Percentiles rank a stretch among this genome's conserved stretches.
These are phyloP conservation scores for Tragelaphus eurycerus DNA, from an alignment of 2,797 vertebrate genomes.

Conservation along the genomic window DNA sequence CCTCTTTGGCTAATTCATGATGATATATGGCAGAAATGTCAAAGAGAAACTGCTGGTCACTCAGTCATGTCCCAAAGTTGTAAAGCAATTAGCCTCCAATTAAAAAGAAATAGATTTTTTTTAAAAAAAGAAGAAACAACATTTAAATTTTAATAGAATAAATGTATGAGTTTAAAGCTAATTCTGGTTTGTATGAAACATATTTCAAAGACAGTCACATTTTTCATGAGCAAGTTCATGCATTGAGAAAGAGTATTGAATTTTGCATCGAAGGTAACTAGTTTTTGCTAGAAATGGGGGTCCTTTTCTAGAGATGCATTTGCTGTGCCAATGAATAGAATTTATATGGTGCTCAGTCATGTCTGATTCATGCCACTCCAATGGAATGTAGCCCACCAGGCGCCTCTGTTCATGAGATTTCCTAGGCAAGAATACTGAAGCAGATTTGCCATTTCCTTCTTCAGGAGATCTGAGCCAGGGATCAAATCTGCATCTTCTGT, in stretches of 20 bases:
- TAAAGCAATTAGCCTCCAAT: not conserved
- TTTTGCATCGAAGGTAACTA: not conserved
- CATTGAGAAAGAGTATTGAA: not conserved
- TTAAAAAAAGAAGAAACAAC: not conserved
- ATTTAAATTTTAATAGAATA: not conserved
- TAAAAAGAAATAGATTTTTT: not conserved
- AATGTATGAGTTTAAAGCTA: not conserved
- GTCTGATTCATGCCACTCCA: not conserved
- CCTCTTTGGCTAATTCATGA: not conserved
- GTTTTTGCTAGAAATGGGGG: not conserved
- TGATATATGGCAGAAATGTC: not conserved
- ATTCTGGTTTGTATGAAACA: not conserved
- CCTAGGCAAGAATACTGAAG: not conserved
- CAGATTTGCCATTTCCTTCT: not conserved
- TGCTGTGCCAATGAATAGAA: not conserved
- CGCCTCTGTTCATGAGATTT: not conserved
- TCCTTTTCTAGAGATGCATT: not conserved
- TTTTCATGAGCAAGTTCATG: not conserved
- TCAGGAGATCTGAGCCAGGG: not conserved
- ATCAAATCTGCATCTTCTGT: not conserved
- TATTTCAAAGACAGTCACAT: not conserved
- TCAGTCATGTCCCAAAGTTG: not conserved
- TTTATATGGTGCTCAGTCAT: not conserved
- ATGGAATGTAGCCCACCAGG: not conserved
- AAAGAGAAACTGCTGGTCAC: not conserved